phyloP scores from a whole-genome alignment of 2,797 vertebrate species.

The Lepus oiostolus region DNA sequence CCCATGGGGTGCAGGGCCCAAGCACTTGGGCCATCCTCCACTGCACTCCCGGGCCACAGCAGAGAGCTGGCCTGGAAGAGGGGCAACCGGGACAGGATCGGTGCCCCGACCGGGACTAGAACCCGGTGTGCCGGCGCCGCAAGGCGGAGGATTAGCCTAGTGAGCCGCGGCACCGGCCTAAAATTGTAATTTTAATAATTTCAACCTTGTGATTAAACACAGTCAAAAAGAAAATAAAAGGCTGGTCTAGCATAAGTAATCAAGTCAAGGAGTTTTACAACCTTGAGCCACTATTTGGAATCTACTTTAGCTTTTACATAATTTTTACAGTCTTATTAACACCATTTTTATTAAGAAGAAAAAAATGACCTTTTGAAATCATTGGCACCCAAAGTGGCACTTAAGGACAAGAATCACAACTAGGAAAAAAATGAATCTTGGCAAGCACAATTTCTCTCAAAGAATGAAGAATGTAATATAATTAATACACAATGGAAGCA shows the following conservation, averaged over 20 bases:
- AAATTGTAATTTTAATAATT: slow-evolving; percentile 17
- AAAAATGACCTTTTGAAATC: slow-evolving; percentile 57
- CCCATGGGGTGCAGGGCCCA: too few species aligned
- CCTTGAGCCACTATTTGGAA: not conserved
- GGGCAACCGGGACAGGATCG: too few species aligned
- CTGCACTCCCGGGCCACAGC: too few species aligned
- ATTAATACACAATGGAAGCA: not conserved
- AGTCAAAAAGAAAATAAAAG: slow-evolving; percentile 20
- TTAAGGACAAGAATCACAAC: slow-evolving; percentile 8
- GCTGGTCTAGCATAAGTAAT: not conserved
- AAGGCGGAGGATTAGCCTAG: too few species aligned
- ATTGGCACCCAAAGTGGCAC: not conserved
- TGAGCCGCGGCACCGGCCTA: not conserved
- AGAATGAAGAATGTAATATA: not conserved
- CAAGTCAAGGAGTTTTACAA: not conserved
- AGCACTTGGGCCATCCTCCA: too few species aligned
- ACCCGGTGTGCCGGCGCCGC: too few species aligned
- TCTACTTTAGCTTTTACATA: slow-evolving; percentile 50
- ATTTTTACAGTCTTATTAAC: slow-evolving; percentile 55
- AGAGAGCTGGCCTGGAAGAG: too few species aligned
- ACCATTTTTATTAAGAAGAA: slow-evolving; percentile 46
- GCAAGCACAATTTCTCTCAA: not conserved
- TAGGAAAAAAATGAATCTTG: not conserved
- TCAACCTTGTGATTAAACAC: not conserved
- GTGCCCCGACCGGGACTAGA: too few species aligned